phyloP scores from a whole-genome alignment of 1,140 invertebrate genomes.

The Drosophila littoralis region DNA sequence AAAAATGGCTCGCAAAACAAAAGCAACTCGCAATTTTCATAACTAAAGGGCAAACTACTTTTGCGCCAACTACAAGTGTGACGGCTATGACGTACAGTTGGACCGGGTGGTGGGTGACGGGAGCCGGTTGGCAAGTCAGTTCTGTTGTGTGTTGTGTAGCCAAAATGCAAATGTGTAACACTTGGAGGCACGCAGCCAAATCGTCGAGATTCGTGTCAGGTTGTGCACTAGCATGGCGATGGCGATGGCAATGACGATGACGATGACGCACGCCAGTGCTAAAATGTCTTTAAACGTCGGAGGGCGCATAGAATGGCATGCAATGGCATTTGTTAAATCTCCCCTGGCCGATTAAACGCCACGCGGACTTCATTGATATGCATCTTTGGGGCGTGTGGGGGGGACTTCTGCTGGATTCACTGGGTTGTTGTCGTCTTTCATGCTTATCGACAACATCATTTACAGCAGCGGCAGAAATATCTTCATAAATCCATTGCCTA shows the following conservation, averaged over 20 bases:
- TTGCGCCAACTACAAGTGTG: constrained; percentile 46
- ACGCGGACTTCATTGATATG: constrained; percentile 63
- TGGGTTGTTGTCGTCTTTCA: constrained; percentile 53
- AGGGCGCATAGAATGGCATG: constrained; percentile 35
- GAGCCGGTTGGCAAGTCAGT: neutral
- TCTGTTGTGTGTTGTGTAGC: constrained; percentile 15
- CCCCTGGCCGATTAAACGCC: constrained; percentile 5
- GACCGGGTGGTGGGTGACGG: neutral
- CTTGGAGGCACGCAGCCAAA: constrained; percentile 57
- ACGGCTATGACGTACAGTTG: neutral
- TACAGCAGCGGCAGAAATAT: constrained; percentile 63
- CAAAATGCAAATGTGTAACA: constrained; percentile 78
- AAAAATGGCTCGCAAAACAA: constrained; percentile 61
- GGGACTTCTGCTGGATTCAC: constrained; percentile 22
- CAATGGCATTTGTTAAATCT: constrained; percentile 34
- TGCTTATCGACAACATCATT: constrained; percentile 72
- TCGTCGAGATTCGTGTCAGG: constrained; percentile 21
- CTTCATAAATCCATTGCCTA: constrained; percentile 47
- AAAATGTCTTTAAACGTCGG: constrained; percentile 64
- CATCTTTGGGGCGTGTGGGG: constrained; percentile 16
- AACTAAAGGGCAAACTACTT: constrained; percentile 70
- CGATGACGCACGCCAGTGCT: constrained; percentile 69
- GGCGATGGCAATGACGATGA: constrained; percentile 13
- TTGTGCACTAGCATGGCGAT: neutral
- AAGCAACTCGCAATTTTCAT: constrained; percentile 60